Evolutionary conservation across 35 echinoderm and acorn worm genomes (phyloP).

Genomic region (Ophiothrix spiculata): DNA sequence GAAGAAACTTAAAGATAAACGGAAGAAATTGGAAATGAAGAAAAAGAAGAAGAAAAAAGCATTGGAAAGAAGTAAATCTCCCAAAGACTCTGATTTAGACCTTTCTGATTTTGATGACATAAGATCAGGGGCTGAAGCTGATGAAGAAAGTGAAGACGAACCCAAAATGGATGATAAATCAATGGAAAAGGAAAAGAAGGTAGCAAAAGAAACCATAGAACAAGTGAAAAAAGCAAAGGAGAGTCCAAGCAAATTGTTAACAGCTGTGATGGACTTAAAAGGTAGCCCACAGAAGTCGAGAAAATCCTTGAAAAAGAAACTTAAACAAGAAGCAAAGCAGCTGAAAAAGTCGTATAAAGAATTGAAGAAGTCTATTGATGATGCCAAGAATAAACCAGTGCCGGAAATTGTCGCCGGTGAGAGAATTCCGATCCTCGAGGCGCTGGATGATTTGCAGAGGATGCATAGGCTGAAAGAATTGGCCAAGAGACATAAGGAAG

Average conservation of each 20-base stretch:
- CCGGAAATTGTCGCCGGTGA: not conserved
- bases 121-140: not conserved
- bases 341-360: conserved; percentile 16
- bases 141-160: not conserved
- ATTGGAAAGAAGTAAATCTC: not conserved
- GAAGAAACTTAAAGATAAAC: not conserved
- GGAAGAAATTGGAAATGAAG: not conserved
- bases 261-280: not conserved
- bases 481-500: not conserved
- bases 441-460: not conserved
- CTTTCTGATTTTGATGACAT: conserved; percentile 6
- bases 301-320: not conserved
- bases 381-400: not conserved
- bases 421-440: not conserved
- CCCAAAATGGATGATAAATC: not conserved
- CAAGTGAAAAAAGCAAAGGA: not conserved
- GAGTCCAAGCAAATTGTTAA: not conserved
- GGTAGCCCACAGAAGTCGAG: not conserved
- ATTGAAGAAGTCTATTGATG: not conserved
- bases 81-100: not conserved
- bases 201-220: not conserved
- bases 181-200: not conserved
- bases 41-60: not conserved
- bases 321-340: conserved; percentile 9
- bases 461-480: not conserved